phyloP scores from a whole-genome alignment of 2,113 vertebrate genomes.

The Heptranchias perlo region DNA sequence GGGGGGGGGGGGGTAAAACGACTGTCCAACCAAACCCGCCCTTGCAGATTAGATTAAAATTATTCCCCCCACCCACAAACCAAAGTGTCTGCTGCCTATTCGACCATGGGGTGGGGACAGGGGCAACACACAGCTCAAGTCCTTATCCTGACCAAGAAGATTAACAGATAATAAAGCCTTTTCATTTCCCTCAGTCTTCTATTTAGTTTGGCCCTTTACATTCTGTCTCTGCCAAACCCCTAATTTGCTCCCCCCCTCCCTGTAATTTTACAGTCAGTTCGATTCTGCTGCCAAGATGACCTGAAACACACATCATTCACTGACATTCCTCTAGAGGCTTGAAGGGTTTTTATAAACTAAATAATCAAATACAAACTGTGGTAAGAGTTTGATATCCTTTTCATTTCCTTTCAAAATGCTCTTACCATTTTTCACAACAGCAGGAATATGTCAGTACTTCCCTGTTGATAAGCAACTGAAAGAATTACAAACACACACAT shows the following conservation, averaged over 20 bases:
- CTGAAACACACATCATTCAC: not conserved
- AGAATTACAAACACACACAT: not conserved
- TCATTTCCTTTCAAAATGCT: not conserved
- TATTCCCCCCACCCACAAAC: too few relatives aligned
- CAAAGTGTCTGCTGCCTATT: too few relatives aligned
- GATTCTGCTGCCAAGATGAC: not conserved
- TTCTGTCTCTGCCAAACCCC: not conserved
- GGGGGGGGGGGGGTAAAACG: not conserved
- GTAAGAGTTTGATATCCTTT: not conserved
- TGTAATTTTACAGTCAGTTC: not conserved
- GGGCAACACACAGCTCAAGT: too few relatives aligned
- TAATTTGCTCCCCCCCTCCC: not conserved
- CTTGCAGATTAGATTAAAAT: not conserved
- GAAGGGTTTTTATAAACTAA: not conserved
- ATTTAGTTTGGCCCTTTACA: not conserved
- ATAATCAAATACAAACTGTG: not conserved
- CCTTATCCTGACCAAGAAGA: too few relatives aligned
- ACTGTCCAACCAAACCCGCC: not conserved
- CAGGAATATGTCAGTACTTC: not conserved
- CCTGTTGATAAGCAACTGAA: not conserved
- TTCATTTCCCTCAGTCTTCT: not conserved
- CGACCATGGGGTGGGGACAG: too few relatives aligned
- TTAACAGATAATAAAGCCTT: too few relatives aligned
- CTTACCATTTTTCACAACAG: not conserved
- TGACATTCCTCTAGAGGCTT: not conserved